Evolutionary conservation across 2,888 invertebrate species (phyloP), one percentile per base, ranked within the genome.

Genomic region (Loripinus fragilis): DNA sequence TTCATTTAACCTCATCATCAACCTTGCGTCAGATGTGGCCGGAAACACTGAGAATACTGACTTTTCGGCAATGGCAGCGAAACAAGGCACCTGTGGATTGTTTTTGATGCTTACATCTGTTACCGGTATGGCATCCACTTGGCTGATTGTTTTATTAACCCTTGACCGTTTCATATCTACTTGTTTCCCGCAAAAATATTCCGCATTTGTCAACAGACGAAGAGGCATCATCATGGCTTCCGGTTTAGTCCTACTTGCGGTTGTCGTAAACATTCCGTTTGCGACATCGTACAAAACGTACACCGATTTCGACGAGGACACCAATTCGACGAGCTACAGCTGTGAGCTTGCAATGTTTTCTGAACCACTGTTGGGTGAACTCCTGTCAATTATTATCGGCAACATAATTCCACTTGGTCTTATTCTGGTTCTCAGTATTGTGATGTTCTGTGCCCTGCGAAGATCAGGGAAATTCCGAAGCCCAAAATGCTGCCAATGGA

Each of bases 81-180:
- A n/a, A n/a, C 5, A 23, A n/a, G 25, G 25, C 15, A 52, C 23
- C 52, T 52, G 52, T 25, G 52, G 52, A n/a, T 25, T 12, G 52
- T 28, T 52, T 2, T 15, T 52, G 2, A 52, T 52, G 52, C 5
- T 25, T 7, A 25, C 23, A 52, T 52, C 52, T 52, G 25, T 52
- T 28, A 23, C 52, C 2, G 52, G 52, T 28, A 2, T 28, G 5
- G n/a, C 28, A 28, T 52, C 52, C 25, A 23, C 52, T 25, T 52
- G 52, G 52, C 52, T 52, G 23, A 52, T 52, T n/a, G 52, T 52
- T 28, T n/a, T 52, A 25, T 52, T 52, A n/a, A 52, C 52, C 12
- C 5, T 52, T 3, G 52, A 52, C 25, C 52, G 52, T 20, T 52
- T 52, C n/a, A 12, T 52, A 28, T 12, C 52, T 25, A 28, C 52